These are phyloP conservation scores for Crioceris asparagi DNA, from an alignment of 2,888 invertebrate species.

Conservation along the genomic window DNA sequence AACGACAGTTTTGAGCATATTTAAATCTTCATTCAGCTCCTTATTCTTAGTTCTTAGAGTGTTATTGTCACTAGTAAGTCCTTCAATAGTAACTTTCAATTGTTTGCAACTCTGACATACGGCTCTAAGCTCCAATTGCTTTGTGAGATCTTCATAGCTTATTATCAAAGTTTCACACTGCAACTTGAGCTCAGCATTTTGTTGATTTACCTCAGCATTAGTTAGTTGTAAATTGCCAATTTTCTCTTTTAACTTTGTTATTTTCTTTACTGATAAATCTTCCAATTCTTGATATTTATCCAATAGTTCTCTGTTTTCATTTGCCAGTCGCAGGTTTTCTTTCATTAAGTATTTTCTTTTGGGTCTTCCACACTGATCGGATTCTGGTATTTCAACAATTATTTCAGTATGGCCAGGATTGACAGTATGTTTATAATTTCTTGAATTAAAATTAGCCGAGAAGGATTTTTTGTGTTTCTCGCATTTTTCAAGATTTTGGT, in stretches of 20 bases:
- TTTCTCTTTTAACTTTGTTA: conserved; percentile 52
- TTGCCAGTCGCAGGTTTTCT: conserved; percentile 42
- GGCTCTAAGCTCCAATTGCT: conserved; percentile 41
- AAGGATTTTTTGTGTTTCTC: conserved; percentile 21
- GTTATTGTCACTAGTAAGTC: conserved; percentile 41
- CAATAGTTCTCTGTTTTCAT: conserved; percentile 44
- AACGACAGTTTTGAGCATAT: conserved; percentile 65
- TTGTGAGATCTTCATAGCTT: conserved; percentile 44
- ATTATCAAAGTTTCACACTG: conserved; percentile 42
- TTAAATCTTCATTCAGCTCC: conserved; percentile 54
- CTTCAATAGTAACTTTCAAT: conserved; percentile 42
- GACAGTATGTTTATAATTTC: conserved; percentile 14
- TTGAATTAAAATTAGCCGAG: conserved; percentile 29
- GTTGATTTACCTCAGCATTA: conserved; percentile 51
- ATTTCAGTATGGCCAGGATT: conserved; percentile 16
- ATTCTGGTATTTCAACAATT: conserved; percentile 8
- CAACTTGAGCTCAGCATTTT: conserved; percentile 46
- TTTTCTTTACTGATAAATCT: conserved; percentile 44
- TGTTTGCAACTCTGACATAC: conserved; percentile 35
- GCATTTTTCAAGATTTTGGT: conserved; percentile 20
- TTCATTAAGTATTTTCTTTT: conserved; percentile 35
- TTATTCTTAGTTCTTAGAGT: conserved; percentile 45
- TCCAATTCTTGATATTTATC: conserved; percentile 41
- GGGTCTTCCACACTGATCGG: conserved; percentile 11
- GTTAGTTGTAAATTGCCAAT: conserved; percentile 46